Base-by-base conservation (phyloP, 2,888 invertebrate species). In the Crioceris asparagi region DNA sequence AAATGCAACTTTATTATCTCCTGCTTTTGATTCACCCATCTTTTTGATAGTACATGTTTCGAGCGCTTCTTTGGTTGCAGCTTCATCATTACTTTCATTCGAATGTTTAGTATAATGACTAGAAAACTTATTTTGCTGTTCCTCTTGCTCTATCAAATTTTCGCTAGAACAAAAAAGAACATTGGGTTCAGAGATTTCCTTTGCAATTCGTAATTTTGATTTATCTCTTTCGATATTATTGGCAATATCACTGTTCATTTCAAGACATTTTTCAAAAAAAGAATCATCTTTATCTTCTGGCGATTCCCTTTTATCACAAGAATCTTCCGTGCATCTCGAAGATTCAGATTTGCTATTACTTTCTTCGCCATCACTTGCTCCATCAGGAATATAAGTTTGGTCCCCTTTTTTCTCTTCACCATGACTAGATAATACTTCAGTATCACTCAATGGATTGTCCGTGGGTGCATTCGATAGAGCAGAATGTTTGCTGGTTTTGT, bases 301-400 rank as follows among this genome's bases (percentile, higher is more conserved):
- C 35, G 56, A 51, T 31, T 51, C 39, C 11, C 46, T 44, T 41
- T 49, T 39, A n/a, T 47, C 43, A 38, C 49, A 45, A 16, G 40
- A 43, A 26, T 45, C 32, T 29, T 43, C 43, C 14, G 38, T 32
- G 10, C 21, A 7, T 21, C 10, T 10, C 6, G 21, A 21, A 29
- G 32, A 19, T 23, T 44, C 35, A n/a, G n/a, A n/a, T n/a, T n/a
- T n/a, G n/a, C n/a, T n/a, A n/a, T n/a, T n/a, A n/a, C n/a, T n/a
- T n/a, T n/a, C n/a, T n/a, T n/a, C 25, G n/a, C 4, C 3, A 2
- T 25, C 25, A 25, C 4, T 12, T 3, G 12, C 25, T 3, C 12
- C 25, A 4, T 25, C 2, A 11, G 3, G 25, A 25, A 11, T 25
- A 25, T 25, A 3, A 25, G 3, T 25, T 25, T 25, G 25, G n/a